These are phyloP conservation scores for Drosophila ambigua DNA, from an alignment of 1,140 invertebrate species.

Conservation along the genomic window DNA sequence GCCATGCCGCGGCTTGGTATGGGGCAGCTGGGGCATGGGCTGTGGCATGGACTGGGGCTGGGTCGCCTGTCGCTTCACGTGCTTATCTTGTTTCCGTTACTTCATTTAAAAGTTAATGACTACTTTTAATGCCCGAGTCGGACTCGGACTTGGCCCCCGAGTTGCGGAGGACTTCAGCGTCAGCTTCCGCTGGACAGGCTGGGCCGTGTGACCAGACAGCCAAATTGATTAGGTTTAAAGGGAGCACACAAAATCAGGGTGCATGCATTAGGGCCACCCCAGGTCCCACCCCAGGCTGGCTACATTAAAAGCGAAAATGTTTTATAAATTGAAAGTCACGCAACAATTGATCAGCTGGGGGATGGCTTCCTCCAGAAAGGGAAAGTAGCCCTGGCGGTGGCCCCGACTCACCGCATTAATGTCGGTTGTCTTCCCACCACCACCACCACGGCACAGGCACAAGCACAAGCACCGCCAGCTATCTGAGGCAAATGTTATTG, in stretches of 20 bases:
- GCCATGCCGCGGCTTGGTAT: constrained; percentile 17
- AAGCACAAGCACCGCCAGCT: background rate
- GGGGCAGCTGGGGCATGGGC: too few relatives aligned
- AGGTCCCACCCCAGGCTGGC: constrained; percentile 1
- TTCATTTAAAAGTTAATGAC: constrained; percentile 83
- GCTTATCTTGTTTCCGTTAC: constrained; percentile 80
- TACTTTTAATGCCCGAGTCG: constrained; percentile 69
- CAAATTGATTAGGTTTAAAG: constrained; percentile 77
- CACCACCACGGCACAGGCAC: background rate
- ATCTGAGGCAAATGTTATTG: constrained; percentile 78
- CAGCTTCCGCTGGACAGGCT: constrained; percentile 26
- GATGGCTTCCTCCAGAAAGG: constrained; percentile 4
- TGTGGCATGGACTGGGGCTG: background rate
- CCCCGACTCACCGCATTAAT: constrained; percentile 58
- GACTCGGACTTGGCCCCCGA: constrained; percentile 8
- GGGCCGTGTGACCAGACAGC: constrained; percentile 67
- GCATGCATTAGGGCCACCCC: constrained; percentile 54
- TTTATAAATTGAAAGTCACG: constrained; percentile 78
- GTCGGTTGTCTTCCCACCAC: constrained; percentile 64
- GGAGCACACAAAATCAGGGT: constrained; percentile 60
- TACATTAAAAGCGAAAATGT: constrained; percentile 52
- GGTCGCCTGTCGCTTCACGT: constrained; percentile 59
- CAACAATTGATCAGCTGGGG: constrained; percentile 64
- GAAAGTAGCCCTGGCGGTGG: constrained; percentile 15
- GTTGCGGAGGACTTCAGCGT: constrained; percentile 16